Evolutionary conservation across 2,888 invertebrate species (phyloP).

Genomic region (Alloscopus bannaensis): DNA sequence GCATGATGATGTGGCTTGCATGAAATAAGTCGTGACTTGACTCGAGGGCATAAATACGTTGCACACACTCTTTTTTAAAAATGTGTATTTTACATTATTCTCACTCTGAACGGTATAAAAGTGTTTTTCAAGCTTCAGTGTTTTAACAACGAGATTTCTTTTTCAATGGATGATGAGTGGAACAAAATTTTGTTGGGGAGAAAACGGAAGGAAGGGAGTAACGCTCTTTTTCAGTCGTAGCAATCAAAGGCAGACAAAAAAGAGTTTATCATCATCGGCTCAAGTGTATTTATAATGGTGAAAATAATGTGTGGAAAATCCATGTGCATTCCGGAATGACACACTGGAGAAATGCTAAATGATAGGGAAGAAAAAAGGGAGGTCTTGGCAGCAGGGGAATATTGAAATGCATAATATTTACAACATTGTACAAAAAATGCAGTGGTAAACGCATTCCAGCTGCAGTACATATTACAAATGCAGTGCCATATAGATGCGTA

Average conservation of each 20-base stretch:
- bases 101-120: too few species aligned
- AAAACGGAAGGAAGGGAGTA: slow-evolving; percentile 8
- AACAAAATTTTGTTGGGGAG: slow-evolving; percentile 6
- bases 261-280: slow-evolving; percentile 6
- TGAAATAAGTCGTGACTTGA: slow-evolving; percentile 58
- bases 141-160: too few species aligned
- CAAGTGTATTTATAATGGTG: not conserved
- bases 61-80: too few species aligned
- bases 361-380: too few species aligned
- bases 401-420: too few species aligned
- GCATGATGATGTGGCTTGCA: slow-evolving; percentile 49
- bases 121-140: too few species aligned
- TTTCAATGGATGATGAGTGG: slow-evolving; percentile 18
- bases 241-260: slow-evolving; percentile 17
- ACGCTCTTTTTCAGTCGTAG: slow-evolving; percentile 18
- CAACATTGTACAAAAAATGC: too few species aligned
- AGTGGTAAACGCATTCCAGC: too few species aligned
- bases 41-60: slow-evolving; percentile 45
- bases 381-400: too few species aligned
- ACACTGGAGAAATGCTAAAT: not conserved
- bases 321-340: slow-evolving; percentile 13
- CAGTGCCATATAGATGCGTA: too few species aligned
- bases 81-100: too few species aligned
- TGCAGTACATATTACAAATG: too few species aligned
- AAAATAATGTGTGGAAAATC: slow-evolving; percentile 41